These are phyloP conservation scores for Myodes glareolus DNA, from an alignment of 2,113 vertebrate species.

Conservation along the genomic window DNA sequence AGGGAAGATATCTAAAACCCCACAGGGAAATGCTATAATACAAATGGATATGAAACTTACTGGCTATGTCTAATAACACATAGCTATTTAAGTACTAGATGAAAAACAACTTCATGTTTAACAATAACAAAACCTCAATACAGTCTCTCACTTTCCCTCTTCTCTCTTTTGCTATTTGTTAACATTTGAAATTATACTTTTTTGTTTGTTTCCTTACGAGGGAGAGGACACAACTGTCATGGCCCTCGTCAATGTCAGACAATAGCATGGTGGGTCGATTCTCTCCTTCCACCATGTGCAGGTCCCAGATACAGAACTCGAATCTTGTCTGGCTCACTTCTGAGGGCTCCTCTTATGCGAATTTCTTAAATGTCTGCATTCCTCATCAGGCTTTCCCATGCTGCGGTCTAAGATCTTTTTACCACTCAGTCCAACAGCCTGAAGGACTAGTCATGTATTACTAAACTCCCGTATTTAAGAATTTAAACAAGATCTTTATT, in stretches of 20 bases:
- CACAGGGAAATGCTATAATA: background rate
- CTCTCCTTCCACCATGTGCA: background rate
- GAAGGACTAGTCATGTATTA: background rate
- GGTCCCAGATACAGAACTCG: background rate
- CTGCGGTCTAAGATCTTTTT: background rate
- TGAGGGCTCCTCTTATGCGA: background rate
- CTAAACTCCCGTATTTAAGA: background rate
- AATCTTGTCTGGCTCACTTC: background rate
- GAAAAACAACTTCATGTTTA: background rate
- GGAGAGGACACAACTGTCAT: background rate
- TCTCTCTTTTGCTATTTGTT: background rate
- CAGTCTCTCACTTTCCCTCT: background rate
- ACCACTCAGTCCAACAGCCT: background rate
- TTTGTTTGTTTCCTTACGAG: background rate
- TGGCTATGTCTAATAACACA: background rate
- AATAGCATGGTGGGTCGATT: background rate
- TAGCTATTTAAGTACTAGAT: background rate
- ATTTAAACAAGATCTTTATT: background rate
- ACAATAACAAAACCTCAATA: conserved; percentile 5
- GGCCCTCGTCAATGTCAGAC: background rate
- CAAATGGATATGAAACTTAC: background rate
- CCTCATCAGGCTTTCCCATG: background rate
- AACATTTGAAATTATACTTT: background rate
- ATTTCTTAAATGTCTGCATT: background rate
- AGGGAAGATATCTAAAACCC: background rate